phyloP scores from a whole-genome alignment of 2,888 invertebrate species.

The Octonoba sinensis region DNA sequence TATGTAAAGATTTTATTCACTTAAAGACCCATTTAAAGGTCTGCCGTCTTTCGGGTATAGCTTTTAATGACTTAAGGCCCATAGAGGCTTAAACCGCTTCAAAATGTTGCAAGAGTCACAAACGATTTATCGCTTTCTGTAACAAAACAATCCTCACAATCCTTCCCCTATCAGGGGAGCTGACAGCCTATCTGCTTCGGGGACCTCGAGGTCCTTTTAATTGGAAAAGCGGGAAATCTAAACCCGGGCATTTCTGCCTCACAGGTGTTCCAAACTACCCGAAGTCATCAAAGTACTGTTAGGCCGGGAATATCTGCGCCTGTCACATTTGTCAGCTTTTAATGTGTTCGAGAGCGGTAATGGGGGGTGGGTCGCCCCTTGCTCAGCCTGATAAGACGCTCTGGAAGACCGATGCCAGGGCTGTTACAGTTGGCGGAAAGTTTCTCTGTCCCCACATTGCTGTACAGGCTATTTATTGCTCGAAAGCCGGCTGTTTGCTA shows the following conservation, averaged over 20 bases:
- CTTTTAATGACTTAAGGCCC: too few species aligned
- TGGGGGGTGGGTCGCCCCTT: conserved; percentile 11
- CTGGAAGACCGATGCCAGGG: conserved; percentile 4
- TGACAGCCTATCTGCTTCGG: conserved; percentile 2
- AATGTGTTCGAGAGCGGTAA: conserved; percentile 48
- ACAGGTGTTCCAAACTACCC: conserved; percentile 62
- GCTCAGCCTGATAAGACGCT: conserved; percentile 25
- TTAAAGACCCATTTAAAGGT: too few species aligned
- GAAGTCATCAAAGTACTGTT: conserved; percentile 63
- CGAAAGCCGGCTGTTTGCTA: not conserved
- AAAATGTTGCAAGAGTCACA: too few species aligned
- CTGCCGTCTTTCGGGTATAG: too few species aligned
- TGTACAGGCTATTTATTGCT: conserved; percentile 3
- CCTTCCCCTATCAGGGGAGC: conserved; percentile 15
- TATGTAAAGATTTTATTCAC: too few species aligned
- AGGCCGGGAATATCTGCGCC: conserved; percentile 52
- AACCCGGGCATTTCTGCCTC: conserved; percentile 32
- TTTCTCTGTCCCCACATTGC: not conserved
- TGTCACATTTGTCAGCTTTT: conserved; percentile 63
- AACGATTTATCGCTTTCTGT: conserved; percentile 29
- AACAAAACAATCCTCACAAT: conserved; percentile 44
- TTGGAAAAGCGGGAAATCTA: conserved; percentile 54
- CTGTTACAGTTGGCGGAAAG: conserved; percentile 7
- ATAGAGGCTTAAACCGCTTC: too few species aligned
- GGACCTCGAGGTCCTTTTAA: conserved; percentile 44